A percentile compares a stretch with the other conserved stretches of the same genome.
phyloP scores from a whole-genome alignment of 2,888 invertebrate species.

The Microchrysa polita region DNA sequence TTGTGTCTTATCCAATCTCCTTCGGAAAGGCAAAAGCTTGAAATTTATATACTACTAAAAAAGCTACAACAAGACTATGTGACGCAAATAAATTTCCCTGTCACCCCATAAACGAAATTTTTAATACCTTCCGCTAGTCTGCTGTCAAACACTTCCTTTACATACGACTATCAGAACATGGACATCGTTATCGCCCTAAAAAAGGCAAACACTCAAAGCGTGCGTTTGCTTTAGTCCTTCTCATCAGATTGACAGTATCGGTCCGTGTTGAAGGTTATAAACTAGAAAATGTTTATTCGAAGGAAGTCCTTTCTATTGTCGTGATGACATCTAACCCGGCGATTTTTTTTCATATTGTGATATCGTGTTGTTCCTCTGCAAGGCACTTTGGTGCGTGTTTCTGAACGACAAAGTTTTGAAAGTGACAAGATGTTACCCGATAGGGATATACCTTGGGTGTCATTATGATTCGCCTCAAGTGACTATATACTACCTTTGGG shows the following conservation, averaged over 20 bases:
- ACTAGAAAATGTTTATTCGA: not conserved
- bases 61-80: not conserved
- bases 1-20: conserved; percentile 23
- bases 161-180: no score
- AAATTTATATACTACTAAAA: conserved; percentile 36
- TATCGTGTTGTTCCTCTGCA: not conserved
- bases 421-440: no score
- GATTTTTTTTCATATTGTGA: not conserved
- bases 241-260: not conserved
- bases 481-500: no score
- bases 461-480: no score
- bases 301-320: not conserved
- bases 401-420: not conserved
- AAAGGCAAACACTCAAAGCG: not conserved
- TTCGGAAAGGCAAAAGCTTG: not conserved
- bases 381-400: not conserved
- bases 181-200: not conserved
- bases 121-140: conserved; percentile 13
- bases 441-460: no score
- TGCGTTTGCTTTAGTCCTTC: not conserved
- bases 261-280: not conserved
- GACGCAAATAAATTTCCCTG: conserved; percentile 36
- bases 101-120: conserved; percentile 40
- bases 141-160: not conserved
- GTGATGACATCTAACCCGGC: not conserved